Evolutionary conservation across 2,113 vertebrate species (phyloP).

Genomic region (Ailuropoda melanoleuca): DNA sequence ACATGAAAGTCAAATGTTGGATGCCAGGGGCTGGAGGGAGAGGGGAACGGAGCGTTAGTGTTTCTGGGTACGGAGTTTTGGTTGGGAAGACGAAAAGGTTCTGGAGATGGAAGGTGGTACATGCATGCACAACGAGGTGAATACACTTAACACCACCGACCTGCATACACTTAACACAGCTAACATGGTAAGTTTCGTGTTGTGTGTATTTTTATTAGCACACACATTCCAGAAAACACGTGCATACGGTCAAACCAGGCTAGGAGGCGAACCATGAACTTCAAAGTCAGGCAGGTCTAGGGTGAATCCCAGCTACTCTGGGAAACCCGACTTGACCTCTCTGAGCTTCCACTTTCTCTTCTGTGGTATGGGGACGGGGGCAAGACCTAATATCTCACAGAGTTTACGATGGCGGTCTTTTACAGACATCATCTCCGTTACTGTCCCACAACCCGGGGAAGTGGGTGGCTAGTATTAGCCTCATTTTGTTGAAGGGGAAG

Average conservation of each 20-base stretch:
- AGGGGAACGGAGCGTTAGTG: accelerated
- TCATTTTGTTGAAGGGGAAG: neutral
- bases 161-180: neutral
- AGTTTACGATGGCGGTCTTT: neutral
- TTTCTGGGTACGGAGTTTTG: neutral
- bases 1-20: neutral
- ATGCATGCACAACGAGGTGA: neutral
- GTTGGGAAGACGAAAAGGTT: neutral
- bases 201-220: neutral
- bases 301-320: neutral
- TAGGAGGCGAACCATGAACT: neutral
- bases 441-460: neutral
- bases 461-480: neutral
- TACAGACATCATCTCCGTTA: neutral
- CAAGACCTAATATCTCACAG: neutral
- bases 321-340: neutral
- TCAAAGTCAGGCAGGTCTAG: neutral
- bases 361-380: neutral
- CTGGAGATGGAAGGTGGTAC: neutral
- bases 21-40: neutral
- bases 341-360: neutral
- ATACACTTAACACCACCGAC: neutral
- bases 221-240: neutral
- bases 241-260: neutral
- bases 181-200: neutral